These are phyloP conservation scores for Epistrophe grossulariae DNA, from an alignment of 2,888 invertebrate genomes.

Conservation along the genomic window DNA sequence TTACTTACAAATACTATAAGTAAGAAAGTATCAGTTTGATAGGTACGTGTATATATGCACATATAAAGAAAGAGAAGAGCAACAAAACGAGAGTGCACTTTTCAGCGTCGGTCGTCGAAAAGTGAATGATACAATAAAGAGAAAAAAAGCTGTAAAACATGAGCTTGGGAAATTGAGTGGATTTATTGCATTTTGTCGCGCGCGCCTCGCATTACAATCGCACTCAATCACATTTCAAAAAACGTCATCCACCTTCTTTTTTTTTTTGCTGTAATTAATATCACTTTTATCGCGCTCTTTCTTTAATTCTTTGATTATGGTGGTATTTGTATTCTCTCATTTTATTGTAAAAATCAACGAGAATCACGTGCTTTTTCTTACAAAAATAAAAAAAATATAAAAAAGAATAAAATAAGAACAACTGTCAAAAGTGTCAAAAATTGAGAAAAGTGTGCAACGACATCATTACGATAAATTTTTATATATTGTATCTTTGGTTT, in stretches of 20 bases:
- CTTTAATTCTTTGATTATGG: slow-evolving; percentile 19
- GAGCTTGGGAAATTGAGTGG: slow-evolving; percentile 57
- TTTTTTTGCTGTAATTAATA: slow-evolving; percentile 4
- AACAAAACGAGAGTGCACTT: slow-evolving; percentile 28
- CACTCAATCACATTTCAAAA: slow-evolving; percentile 20
- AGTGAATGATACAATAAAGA: slow-evolving; percentile 5
- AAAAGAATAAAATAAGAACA: slow-evolving; percentile 8
- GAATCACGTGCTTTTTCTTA: slow-evolving; percentile 70
- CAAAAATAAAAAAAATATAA: background rate
- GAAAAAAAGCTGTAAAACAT: slow-evolving; percentile 30
- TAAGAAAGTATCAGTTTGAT: background rate
- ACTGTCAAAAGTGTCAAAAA: slow-evolving; percentile 65
- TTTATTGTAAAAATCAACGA: slow-evolving; percentile 67
- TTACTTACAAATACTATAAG: background rate
- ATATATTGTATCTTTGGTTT: slow-evolving; percentile 51
- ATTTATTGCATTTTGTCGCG: slow-evolving; percentile 41
- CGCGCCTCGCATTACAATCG: slow-evolving; percentile 46
- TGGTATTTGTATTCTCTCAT: slow-evolving; percentile 64
- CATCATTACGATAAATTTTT: background rate
- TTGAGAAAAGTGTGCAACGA: slow-evolving; percentile 69
- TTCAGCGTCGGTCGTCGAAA: background rate
- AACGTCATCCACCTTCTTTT: background rate
- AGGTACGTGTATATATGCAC: background rate
- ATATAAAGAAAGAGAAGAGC: slow-evolving; percentile 38
- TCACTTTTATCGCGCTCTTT: slow-evolving; percentile 25